Evolutionary conservation across 2,113 vertebrate genomes (phyloP).

Genomic region (Planiliza haematocheilus): DNA sequence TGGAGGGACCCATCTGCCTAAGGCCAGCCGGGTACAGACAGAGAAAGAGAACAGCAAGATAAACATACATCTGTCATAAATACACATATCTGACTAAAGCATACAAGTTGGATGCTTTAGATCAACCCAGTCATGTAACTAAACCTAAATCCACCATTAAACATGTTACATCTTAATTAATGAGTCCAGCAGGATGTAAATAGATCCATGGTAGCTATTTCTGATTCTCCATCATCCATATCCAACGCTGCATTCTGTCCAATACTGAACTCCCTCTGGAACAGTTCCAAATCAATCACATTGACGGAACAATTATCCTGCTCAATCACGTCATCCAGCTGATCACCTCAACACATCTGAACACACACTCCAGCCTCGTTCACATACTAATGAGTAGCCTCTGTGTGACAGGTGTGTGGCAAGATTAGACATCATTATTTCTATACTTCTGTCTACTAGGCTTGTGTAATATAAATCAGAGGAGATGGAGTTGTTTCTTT

Average conservation of each 20-base stretch:
- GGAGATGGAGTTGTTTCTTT: neutral
- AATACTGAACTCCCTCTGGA: constrained; percentile 32
- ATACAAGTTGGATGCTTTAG: no score
- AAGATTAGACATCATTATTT: constrained; percentile 5
- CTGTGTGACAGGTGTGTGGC: neutral
- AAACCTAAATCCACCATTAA: neutral
- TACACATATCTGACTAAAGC: no score
- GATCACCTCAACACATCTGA: constrained; percentile 25
- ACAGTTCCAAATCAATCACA: constrained; percentile 29
- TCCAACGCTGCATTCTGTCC: neutral
- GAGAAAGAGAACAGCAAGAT: no score
- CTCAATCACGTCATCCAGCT: constrained; percentile 27
- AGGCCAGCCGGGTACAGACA: no score
- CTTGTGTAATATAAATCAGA: constrained; percentile 2
- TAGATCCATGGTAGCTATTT: neutral
- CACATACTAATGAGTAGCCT: neutral
- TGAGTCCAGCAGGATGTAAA: neutral
- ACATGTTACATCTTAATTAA: neutral
- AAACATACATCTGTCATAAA: no score
- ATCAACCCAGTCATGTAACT: neutral
- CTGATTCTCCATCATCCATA: constrained; percentile 11
- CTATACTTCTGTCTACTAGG: neutral
- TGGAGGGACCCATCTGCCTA: no score
- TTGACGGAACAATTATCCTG: constrained; percentile 25
- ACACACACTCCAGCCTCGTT: no score